A percentile compares a stretch with the other conserved stretches of the same genome.
Conservation (phyloP, 2,113 vertebrate genomes). For the Corythaixoides concolor region DNA sequence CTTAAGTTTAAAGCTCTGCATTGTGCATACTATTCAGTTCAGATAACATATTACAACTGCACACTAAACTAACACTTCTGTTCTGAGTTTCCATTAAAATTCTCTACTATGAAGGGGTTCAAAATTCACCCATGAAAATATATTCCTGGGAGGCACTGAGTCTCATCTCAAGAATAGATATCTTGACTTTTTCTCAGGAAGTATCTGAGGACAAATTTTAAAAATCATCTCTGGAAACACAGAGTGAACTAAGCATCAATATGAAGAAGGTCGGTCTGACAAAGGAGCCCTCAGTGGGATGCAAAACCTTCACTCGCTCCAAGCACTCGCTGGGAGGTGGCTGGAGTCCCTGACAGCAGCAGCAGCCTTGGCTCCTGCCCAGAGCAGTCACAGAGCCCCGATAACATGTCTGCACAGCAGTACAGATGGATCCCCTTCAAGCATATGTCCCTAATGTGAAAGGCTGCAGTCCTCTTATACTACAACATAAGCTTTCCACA, state of each 20-base stretch:
- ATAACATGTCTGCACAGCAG: background rate
- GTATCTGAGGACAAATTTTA: background rate
- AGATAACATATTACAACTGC: constrained; percentile 10
- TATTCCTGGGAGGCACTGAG: background rate
- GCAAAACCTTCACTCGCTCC: background rate
- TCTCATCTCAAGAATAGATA: background rate
- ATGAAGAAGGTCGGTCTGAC: background rate
- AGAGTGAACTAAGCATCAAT: background rate
- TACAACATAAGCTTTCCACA: constrained; percentile 55
- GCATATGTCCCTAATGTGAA: constrained; percentile 57
- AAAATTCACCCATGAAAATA: constrained; percentile 29
- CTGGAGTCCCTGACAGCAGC: background rate
- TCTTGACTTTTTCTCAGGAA: background rate
- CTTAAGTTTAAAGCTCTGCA: background rate
- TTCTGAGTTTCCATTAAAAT: constrained; percentile 44
- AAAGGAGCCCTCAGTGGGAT: background rate
- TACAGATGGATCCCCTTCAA: constrained; percentile 56
- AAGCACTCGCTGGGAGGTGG: background rate
- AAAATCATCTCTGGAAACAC: background rate
- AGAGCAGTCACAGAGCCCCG: background rate
- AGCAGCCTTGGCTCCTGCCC: constrained; percentile 48
- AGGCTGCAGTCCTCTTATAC: constrained; percentile 18
- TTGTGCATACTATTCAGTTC: background rate
- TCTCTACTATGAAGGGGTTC: background rate
- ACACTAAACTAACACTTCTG: constrained; percentile 50